Evolutionary conservation across 2,113 vertebrate species (phyloP).

Genomic region (Piaya cayana): DNA sequence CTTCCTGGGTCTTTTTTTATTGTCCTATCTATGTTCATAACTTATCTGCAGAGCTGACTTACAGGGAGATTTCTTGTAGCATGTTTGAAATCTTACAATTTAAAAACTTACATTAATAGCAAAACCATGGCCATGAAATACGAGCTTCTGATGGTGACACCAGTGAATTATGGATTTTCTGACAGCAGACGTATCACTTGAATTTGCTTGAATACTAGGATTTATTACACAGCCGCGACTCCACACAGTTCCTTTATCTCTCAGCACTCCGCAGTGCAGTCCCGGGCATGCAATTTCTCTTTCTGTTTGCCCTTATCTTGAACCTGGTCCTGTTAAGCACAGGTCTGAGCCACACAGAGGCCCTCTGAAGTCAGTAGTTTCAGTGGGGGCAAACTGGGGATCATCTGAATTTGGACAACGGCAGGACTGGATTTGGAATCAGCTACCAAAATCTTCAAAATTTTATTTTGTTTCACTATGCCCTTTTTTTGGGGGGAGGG

Average conservation of each 20-base stretch:
- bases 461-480: neutral
- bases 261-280: neutral
- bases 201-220: neutral
- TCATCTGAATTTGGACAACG: neutral
- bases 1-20: neutral
- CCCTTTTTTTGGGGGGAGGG: neutral
- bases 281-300: neutral
- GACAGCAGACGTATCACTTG: neutral
- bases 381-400: neutral
- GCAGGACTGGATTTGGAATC: neutral
- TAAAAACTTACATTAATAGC: neutral
- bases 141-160: neutral
- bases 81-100: neutral
- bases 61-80: neutral
- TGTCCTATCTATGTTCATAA: neutral
- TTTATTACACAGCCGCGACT: neutral
- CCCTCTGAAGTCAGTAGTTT: neutral
- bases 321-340: neutral
- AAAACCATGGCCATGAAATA: neutral
- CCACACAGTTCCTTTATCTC: neutral
- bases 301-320: neutral
- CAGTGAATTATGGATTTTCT: conserved; percentile 3
- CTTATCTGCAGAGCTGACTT: neutral
- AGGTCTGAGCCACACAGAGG: neutral
- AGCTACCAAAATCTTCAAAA: neutral